phyloP scores from a whole-genome alignment of 2,888 invertebrate genomes.

The Cheilosia variabilis region DNA sequence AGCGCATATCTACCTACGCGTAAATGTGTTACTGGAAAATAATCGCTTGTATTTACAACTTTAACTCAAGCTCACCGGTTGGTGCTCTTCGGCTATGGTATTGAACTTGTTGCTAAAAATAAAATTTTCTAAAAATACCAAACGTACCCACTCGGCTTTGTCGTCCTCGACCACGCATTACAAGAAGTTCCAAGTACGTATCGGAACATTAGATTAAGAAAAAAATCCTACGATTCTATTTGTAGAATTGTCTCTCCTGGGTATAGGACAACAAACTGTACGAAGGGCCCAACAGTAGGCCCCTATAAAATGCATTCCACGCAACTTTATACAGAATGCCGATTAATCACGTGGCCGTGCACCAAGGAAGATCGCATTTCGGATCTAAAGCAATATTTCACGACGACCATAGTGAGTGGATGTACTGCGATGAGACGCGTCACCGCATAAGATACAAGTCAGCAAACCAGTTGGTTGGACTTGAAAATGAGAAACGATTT shows the following conservation, averaged over 20 bases:
- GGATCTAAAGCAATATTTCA: constrained; percentile 61
- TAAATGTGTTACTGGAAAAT: constrained; percentile 13
- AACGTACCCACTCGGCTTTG: background rate
- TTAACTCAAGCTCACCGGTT: constrained; percentile 51
- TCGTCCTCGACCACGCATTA: constrained; percentile 51
- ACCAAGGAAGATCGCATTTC: constrained; percentile 36
- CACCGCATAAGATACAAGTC: constrained; percentile 5
- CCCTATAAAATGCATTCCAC: background rate
- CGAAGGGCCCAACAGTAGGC: constrained; percentile 21
- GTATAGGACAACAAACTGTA: constrained; percentile 11
- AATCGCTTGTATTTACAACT: constrained; percentile 45
- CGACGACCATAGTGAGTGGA: constrained; percentile 10
- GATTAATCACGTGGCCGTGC: constrained; percentile 61
- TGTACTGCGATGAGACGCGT: constrained; percentile 4
- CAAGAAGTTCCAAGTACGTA: constrained; percentile 7
- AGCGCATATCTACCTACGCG: too few relatives aligned
- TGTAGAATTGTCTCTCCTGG: constrained; percentile 34
- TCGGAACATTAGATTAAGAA: constrained; percentile 42
- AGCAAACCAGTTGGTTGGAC: constrained; percentile 19
- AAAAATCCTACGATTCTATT: constrained; percentile 53
- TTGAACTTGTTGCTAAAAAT: constrained; percentile 59
- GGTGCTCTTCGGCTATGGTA: background rate
- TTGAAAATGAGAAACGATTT: background rate
- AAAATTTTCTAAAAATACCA: constrained; percentile 66
- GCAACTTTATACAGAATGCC: constrained; percentile 25